A percentile compares a stretch with the other conserved stretches of the same genome.
These are phyloP conservation scores for Tipula lateralis DNA, from an alignment of 2,888 invertebrate genomes.

Conservation along the genomic window DNA sequence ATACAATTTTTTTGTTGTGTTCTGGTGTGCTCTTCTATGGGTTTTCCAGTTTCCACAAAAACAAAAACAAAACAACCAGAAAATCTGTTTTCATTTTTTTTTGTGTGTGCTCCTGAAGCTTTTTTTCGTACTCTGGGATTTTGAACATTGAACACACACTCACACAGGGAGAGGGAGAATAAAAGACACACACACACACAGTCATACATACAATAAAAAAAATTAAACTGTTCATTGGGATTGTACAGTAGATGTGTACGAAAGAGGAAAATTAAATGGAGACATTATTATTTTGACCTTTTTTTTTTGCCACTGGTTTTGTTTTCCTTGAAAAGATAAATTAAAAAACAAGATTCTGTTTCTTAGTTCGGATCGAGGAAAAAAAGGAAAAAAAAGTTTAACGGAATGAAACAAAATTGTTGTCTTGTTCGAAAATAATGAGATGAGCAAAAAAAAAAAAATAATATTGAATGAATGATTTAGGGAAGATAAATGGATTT, in stretches of 20 bases:
- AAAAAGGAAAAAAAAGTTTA: background rate
- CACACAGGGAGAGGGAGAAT: too few species aligned
- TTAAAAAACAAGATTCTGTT: background rate
- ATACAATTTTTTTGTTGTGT: background rate
- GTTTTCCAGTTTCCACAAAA: background rate
- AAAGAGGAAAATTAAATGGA: slow-evolving; percentile 15
- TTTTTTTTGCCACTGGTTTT: slow-evolving; percentile 7
- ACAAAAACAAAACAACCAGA: background rate
- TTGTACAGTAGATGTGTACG: background rate
- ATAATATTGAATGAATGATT: background rate
- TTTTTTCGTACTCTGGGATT: background rate
- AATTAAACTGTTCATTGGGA: too few species aligned
- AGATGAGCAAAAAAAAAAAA: background rate
- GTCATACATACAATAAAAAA: too few species aligned
- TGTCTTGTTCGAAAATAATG: background rate
- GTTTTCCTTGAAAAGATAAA: background rate
- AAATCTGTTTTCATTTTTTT: background rate
- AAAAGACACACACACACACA: too few species aligned
- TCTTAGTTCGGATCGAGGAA: background rate
- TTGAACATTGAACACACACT: background rate
- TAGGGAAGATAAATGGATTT: slow-evolving; percentile 4
- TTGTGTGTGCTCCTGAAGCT: background rate
- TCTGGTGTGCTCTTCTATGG: background rate
- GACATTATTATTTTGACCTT: slow-evolving; percentile 21
- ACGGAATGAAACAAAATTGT: background rate